Conservation (phyloP, 1,140 invertebrate genomes). For the Leptinotarsa undecemlineata region DNA sequence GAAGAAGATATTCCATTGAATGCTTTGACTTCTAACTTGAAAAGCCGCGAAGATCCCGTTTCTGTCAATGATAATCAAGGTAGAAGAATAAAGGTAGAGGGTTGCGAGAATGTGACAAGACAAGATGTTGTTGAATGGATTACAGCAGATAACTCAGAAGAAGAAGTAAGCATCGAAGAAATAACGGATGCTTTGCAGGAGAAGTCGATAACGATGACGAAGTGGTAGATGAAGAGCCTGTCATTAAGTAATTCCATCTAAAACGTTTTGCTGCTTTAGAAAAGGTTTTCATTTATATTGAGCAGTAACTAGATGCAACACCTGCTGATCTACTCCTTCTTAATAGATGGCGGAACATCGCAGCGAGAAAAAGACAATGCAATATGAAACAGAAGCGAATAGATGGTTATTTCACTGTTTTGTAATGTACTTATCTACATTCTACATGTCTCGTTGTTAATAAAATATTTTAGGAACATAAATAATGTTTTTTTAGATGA, state of each 20-base stretch:
- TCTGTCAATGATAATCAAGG: not conserved
- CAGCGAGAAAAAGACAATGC: not conserved
- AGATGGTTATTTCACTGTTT: not conserved
- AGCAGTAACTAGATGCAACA: not conserved
- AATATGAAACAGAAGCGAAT: not conserved
- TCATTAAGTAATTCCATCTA: not conserved
- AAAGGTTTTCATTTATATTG: not conserved
- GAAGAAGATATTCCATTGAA: not conserved
- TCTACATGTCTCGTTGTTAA: too few relatives aligned
- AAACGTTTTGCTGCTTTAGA: not conserved
- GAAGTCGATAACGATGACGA: not conserved
- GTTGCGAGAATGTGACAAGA: not conserved
- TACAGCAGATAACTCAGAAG: not conserved
- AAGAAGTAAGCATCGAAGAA: not conserved
- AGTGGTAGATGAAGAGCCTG: not conserved
- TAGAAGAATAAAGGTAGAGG: not conserved
- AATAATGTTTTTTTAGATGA: not conserved
- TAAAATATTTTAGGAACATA: too few relatives aligned
- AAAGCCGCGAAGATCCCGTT: not conserved
- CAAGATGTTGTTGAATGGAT: not conserved
- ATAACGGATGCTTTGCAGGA: not conserved
- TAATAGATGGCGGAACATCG: not conserved
- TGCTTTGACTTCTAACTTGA: not conserved
- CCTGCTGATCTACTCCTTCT: not conserved
- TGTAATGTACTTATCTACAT: not conserved